phyloP scores from a whole-genome alignment of 1,140 invertebrate species.

The Drosophila lacteicornis region DNA sequence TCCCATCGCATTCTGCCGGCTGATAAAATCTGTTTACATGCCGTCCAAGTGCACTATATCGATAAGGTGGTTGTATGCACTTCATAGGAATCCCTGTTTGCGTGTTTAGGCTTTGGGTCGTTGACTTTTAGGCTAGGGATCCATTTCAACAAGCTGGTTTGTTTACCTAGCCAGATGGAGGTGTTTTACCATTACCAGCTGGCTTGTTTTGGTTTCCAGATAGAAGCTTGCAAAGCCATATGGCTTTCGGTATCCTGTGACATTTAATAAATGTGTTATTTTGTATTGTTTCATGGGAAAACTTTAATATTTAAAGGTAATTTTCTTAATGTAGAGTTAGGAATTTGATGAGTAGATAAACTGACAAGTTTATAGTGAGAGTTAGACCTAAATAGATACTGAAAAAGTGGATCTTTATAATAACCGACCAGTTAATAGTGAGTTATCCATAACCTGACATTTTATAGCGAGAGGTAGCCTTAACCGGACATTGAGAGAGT shows the following conservation, averaged over 20 bases:
- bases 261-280: too few relatives aligned
- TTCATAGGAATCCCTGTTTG: conserved; percentile 12
- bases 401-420: too few relatives aligned
- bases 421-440: too few relatives aligned
- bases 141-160: conserved; percentile 11
- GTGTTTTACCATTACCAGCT: background rate
- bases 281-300: too few relatives aligned
- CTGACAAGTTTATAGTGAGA: too few relatives aligned
- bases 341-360: too few relatives aligned
- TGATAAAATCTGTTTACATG: conserved; percentile 42
- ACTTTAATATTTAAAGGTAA: background rate
- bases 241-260: too few relatives aligned
- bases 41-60: conserved; percentile 26
- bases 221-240: background rate
- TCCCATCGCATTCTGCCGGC: conserved; percentile 32
- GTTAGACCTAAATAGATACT: too few relatives aligned
- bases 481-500: too few relatives aligned
- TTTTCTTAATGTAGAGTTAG: too few relatives aligned
- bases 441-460: too few relatives aligned
- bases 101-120: conserved; percentile 30
- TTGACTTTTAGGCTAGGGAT: conserved; percentile 15
- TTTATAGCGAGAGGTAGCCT: too few relatives aligned
- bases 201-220: background rate
- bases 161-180: conserved; percentile 8
- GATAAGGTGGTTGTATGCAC: conserved; percentile 15